phyloP scores from a whole-genome alignment of 1,140 invertebrate species.

The Delia radicum region DNA sequence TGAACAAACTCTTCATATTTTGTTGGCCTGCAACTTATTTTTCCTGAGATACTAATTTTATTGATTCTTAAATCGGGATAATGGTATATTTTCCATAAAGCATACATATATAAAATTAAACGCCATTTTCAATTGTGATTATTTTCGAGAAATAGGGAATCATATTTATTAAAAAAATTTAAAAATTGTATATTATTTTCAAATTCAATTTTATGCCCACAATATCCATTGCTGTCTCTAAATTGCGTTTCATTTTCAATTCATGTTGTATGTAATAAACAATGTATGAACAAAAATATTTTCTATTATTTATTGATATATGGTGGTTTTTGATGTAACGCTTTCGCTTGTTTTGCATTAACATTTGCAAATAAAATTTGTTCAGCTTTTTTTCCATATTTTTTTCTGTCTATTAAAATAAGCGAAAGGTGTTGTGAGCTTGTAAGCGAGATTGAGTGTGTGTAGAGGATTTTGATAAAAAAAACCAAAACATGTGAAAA shows the following conservation, averaged over 20 bases:
- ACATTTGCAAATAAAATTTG: background rate
- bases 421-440: slow-evolving; percentile 5
- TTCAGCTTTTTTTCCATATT: background rate
- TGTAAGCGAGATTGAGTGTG: background rate
- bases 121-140: too few species aligned
- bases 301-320: slow-evolving; percentile 12
- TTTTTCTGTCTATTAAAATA: background rate
- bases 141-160: too few species aligned
- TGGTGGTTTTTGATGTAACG: slow-evolving; percentile 1
- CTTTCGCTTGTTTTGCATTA: background rate
- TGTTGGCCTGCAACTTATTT: too few species aligned
- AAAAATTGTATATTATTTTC: too few species aligned
- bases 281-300: background rate
- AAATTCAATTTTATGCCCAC: too few species aligned
- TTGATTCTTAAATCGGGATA: too few species aligned
- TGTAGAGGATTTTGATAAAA: background rate
- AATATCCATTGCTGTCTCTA: too few species aligned
- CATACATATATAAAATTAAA: too few species aligned
- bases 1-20: too few species aligned
- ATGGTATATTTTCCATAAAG: too few species aligned
- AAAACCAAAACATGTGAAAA: background rate
- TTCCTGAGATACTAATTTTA: too few species aligned
- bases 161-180: too few species aligned
- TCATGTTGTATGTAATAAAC: background rate
- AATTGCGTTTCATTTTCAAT: slow-evolving; percentile 6